A percentile compares a stretch with the other conserved stretches of the same genome.
phyloP scores from a whole-genome alignment of 2,888 invertebrate genomes.

The Ochropleura plecta region DNA sequence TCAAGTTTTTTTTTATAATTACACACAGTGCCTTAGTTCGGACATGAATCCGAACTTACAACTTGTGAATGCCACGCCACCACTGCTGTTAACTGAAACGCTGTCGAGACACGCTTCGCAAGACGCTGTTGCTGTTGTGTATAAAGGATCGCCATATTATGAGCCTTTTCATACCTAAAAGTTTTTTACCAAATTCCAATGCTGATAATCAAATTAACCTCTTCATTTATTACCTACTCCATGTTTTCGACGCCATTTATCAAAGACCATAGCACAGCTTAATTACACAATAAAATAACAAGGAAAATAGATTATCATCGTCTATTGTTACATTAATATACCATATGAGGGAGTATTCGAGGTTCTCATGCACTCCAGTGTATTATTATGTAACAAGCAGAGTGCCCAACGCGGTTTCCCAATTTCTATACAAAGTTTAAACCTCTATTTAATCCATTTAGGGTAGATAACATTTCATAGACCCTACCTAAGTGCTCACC shows the following conservation, averaged over 20 bases:
- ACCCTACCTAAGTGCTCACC: too few species aligned
- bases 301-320: slow-evolving; percentile 58
- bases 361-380: background rate
- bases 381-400: background rate
- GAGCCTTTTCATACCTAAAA: background rate
- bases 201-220: background rate
- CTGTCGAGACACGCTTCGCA: background rate
- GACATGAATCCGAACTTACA: too few species aligned
- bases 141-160: background rate
- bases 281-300: slow-evolving; percentile 63
- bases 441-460: too few species aligned
- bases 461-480: too few species aligned
- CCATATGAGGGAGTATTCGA: background rate
- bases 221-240: slow-evolving; percentile 13
- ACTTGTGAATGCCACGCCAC: background rate
- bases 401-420: background rate
- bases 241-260: slow-evolving; percentile 32
- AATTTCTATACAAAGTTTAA: background rate
- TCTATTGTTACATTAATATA: slow-evolving; percentile 43
- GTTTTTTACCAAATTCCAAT: background rate
- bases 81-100: too few species aligned
- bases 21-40: too few species aligned
- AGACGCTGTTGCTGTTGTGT: background rate
- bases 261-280: slow-evolving; percentile 50
- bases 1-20: too few species aligned